Conservation (phyloP, 2,797 vertebrate genomes). For the Pyrrhura leucotis region DNA sequence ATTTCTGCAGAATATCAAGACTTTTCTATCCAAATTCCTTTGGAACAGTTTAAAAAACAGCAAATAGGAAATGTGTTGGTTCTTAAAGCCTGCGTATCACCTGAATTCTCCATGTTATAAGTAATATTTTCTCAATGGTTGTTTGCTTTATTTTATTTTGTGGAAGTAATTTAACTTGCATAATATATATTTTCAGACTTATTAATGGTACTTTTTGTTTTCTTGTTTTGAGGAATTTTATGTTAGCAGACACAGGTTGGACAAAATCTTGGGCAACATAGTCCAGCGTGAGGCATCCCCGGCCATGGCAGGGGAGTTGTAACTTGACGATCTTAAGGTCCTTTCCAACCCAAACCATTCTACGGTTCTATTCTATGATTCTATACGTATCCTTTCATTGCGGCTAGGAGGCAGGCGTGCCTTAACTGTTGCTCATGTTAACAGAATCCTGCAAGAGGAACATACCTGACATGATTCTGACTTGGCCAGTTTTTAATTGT, state of each 20-base stretch:
- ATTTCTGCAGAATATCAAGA: neutral
- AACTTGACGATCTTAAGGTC: no score
- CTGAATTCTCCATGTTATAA: neutral
- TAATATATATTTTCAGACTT: neutral
- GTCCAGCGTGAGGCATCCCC: no score
- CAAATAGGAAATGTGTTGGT: neutral
- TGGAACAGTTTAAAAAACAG: neutral
- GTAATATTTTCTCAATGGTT: neutral
- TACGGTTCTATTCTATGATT: no score
- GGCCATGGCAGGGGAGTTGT: no score
- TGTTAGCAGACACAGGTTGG: neutral
- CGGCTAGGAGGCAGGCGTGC: neutral
- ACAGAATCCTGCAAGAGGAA: neutral
- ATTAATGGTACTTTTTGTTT: neutral
- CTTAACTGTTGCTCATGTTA: neutral
- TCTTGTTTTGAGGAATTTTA: neutral
- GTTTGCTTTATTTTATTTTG: neutral
- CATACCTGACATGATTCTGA: rapidly evolving
- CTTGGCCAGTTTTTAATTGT: neutral
- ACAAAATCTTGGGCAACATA: no score
- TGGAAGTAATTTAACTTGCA: neutral
- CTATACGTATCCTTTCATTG: neutral
- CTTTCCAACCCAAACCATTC: no score
- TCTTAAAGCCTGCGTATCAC: neutral
- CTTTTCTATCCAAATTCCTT: neutral